Base-by-base conservation (phyloP, 1,140 invertebrate species). In the Sesamia nonagrioides region DNA sequence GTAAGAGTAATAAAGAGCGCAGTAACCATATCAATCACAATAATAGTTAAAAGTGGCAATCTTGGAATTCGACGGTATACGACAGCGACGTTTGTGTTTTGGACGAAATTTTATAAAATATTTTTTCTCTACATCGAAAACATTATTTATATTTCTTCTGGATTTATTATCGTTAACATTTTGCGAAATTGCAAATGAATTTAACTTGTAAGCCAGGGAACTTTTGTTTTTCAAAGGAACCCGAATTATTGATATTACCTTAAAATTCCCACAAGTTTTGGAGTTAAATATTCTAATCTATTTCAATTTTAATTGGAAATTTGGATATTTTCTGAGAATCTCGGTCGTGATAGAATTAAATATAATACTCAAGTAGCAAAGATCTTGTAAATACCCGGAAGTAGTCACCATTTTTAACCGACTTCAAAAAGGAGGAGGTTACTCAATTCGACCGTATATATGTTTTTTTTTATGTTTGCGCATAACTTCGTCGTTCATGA, bases 251-350 rank as follows among this genome's bases (percentile, higher is more conserved):
- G 33, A 71, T 35, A n/a, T 52, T 71, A n/a, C 48, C 45, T 52
- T 71, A 52, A 69, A 71, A 71, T 50, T 50, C 18, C 37, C 21
- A 6, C 42, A 69, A 50, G 50, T 71, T 8, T 27, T 35, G 21
- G 52, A 71, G 45, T 71, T 71, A 7, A 71, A 35, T 71, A 52
- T 71, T 71, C 21, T 52, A 71, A 71, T 45, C 45, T 13, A 33
- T 68, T 52, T 52, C 66, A 71, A 69, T 69, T 69, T n/a, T 71
- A 52, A 50, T 69, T 15, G 13, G 48, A 71, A 71, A 71, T n/a
- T n/a, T n/a, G n/a, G n/a, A 71, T 71, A 71, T 71, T 71, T 71
- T 7, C 33, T 17, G 66, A 71, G 66, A 52, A 52, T 35, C 37
- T 71, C 6, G 66, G 3, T n/a, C n/a, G 27, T 48, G 40, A 48